Conservation (phyloP, 2,113 vertebrate genomes). For the Gadus chalcogrammus region DNA sequence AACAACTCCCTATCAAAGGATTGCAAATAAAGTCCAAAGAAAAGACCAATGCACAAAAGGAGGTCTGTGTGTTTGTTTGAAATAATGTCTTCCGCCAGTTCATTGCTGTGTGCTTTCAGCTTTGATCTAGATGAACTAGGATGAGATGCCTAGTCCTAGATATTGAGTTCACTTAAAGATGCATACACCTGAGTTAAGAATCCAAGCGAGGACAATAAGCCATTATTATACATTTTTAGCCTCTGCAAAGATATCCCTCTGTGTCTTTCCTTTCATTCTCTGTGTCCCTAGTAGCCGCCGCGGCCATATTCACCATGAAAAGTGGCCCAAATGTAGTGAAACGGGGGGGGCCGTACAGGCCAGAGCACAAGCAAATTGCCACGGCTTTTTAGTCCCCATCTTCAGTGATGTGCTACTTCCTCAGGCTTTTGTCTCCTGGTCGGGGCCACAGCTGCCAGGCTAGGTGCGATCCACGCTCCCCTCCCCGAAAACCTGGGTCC, state of each 20-base stretch:
- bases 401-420: conserved; percentile 75
- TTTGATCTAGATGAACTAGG: conserved; percentile 44
- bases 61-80: conserved; percentile 36
- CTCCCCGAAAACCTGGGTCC: conserved; percentile 66
- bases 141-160: conserved; percentile 9
- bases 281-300: not conserved
- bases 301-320: conserved; percentile 33
- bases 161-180: conserved; percentile 21
- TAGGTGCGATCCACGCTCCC: conserved; percentile 72
- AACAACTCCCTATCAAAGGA: conserved; percentile 58
- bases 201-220: not conserved
- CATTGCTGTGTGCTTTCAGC: conserved; percentile 29
- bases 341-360: conserved; percentile 35
- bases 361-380: conserved; percentile 59
- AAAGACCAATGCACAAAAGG: conserved; percentile 45
- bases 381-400: conserved; percentile 63
- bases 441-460: conserved; percentile 75
- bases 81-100: conserved; percentile 40
- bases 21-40: conserved; percentile 58
- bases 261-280: not conserved
- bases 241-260: not conserved
- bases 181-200: conserved; percentile 2
- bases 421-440: conserved; percentile 74
- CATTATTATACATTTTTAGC: conserved; percentile 2
- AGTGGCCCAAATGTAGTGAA: conserved; percentile 27